A percentile compares a stretch with the other conserved stretches of the same genome.
phyloP scores from a whole-genome alignment of 2,113 vertebrate genomes.

The Phoxinus phoxinus region DNA sequence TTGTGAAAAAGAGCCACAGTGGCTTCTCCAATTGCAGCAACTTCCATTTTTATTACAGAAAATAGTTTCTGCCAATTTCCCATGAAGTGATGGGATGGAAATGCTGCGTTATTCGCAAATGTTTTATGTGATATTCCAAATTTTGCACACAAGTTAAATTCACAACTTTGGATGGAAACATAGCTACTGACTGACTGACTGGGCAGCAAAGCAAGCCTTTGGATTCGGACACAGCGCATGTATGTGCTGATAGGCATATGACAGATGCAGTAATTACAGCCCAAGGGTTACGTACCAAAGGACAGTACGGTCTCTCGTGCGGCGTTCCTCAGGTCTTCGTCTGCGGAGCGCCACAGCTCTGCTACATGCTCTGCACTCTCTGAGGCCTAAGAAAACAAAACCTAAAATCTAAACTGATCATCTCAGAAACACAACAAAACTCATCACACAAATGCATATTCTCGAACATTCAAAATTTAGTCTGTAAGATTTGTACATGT shows the following conservation, averaged over 20 bases:
- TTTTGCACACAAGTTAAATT: too few species aligned
- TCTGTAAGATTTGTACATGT: neutral
- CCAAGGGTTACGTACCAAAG: conserved; percentile 68
- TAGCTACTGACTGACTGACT: neutral
- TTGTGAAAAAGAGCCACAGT: too few species aligned
- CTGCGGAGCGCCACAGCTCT: conserved; percentile 72
- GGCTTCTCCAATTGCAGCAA: too few species aligned
- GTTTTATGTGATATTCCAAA: too few species aligned
- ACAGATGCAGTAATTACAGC: neutral
- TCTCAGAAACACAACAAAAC: neutral
- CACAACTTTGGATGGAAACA: neutral
- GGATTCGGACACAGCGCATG: neutral
- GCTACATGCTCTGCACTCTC: conserved; percentile 76
- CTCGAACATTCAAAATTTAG: neutral
- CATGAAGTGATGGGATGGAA: too few species aligned
- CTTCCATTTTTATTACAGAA: too few species aligned
- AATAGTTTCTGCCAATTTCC: too few species aligned
- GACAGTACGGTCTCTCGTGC: conserved; percentile 76
- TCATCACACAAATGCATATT: neutral
- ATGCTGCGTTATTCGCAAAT: too few species aligned
- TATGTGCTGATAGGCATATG: neutral
- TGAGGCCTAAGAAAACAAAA: conserved; percentile 64
- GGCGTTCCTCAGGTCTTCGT: conserved; percentile 73
- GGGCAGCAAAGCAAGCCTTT: neutral
- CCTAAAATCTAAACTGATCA: conserved; percentile 6